Conservation (phyloP, 2,113 vertebrate species). For the Oncorhynchus kisutch region DNA sequence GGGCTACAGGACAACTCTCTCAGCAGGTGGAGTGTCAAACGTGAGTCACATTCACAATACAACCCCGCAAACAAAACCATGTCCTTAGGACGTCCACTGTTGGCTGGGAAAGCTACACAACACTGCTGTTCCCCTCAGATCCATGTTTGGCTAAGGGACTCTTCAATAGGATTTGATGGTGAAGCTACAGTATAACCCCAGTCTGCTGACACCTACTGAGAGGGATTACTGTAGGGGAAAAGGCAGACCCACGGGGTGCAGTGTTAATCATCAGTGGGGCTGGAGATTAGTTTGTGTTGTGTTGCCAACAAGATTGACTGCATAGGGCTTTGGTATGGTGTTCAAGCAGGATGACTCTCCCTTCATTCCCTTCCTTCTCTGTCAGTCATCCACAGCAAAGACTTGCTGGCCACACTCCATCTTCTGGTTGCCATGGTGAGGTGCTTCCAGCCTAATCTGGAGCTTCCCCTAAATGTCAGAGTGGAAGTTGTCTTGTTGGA, state of each 20-base stretch:
- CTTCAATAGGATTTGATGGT: conserved; percentile 33
- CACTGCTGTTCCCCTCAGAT: conserved; percentile 50
- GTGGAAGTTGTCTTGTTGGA: conserved; percentile 83
- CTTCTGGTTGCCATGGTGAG: conserved; percentile 88
- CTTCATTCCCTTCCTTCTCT: conserved; percentile 30
- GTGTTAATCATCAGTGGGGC: conserved; percentile 11
- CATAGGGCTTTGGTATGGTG: conserved; percentile 5
- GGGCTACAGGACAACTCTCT: conserved; percentile 59
- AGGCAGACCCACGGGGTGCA: conserved; percentile 3
- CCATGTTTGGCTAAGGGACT: background rate
- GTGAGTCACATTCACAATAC: conserved; percentile 70
- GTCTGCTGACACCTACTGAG: conserved; percentile 42
- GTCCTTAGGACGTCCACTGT: background rate
- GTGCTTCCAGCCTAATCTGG: conserved; percentile 77
- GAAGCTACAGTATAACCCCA: conserved; percentile 7
- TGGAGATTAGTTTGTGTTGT: conserved; percentile 1
- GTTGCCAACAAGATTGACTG: background rate
- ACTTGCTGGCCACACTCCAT: conserved; percentile 87
- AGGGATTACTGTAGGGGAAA: conserved; percentile 28
- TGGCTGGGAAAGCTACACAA: conserved; percentile 1
- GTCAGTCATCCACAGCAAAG: conserved; percentile 83
- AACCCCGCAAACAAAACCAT: no score
- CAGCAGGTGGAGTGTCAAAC: conserved; percentile 81
- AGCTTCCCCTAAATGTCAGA: conserved; percentile 77
- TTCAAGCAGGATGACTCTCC: conserved; percentile 1